These are phyloP conservation scores for Hippasteria phrygiana DNA, from an alignment of 53 echinoderm and acorn worm species.

Conservation along the genomic window DNA sequence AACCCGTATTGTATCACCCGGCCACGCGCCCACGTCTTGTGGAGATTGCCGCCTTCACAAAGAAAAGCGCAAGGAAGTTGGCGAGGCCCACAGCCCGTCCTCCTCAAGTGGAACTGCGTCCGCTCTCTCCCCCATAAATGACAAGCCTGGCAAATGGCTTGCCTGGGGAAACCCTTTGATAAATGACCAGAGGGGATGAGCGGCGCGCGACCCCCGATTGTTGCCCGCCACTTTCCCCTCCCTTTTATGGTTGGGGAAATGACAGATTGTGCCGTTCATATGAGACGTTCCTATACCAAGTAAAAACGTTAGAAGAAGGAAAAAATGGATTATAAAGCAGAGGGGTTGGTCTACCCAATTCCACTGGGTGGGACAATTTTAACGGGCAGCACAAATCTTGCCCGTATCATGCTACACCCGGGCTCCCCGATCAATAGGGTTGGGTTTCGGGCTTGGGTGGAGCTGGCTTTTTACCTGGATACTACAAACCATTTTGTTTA, in stretches of 20 bases:
- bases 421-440: conserved; percentile 54
- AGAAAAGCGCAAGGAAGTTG: conserved; percentile 46
- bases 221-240: conserved; percentile 39
- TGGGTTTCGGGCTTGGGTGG: conserved; percentile 63
- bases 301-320: conserved; percentile 5
- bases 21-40: conserved; percentile 1
- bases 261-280: conserved; percentile 65
- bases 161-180: conserved; percentile 59
- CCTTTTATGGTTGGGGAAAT: conserved; percentile 51
- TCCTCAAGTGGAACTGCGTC: conserved; percentile 24
- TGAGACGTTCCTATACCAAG: conserved; percentile 26
- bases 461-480: conserved; percentile 68
- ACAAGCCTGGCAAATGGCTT: conserved; percentile 61
- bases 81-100: conserved; percentile 3
- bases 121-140: conserved; percentile 32
- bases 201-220: conserved; percentile 66
- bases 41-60: conserved; percentile 4
- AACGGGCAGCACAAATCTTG: conserved; percentile 67
- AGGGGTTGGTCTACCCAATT: conserved; percentile 58
- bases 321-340: conserved; percentile 64
- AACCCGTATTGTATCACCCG: not conserved
- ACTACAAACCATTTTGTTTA: conserved; percentile 68
- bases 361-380: conserved; percentile 67
- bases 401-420: conserved; percentile 61
- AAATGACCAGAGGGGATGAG: conserved; percentile 59